Evolutionary conservation across 2,888 invertebrate species (phyloP), one percentile per base, ranked within the genome.

Genomic region (Zelleria hepariella): DNA sequence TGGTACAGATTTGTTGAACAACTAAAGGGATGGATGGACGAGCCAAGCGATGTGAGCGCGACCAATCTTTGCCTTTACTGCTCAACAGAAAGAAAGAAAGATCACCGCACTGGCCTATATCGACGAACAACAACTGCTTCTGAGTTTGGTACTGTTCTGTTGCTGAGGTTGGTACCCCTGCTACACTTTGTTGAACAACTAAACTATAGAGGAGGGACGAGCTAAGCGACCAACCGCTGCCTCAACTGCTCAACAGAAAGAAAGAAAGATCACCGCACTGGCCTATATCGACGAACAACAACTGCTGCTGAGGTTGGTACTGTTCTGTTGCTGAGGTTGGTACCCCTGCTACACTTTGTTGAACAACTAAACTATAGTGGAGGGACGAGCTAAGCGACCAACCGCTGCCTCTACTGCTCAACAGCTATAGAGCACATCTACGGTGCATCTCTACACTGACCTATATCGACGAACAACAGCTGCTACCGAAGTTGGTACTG

Each of bases 231-330:
- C n/a, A n/a, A n/a, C n/a, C n/a, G n/a, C n/a, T n/a, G n/a, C n/a
- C n/a, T n/a, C n/a, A n/a, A n/a, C n/a, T n/a, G n/a, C n/a, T n/a
- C n/a, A n/a, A n/a, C n/a, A n/a, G n/a, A n/a, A n/a, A n/a, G n/a
- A n/a, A n/a, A n/a, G n/a, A n/a, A n/a, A 93, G 58, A 85, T 96
- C 68, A 93, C 92, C 66, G 85, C 91, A 59, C 75, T 96, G 58
- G 89, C 91, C 26, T 94, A 92, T 73, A 89, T 95, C 61, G 91
- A 93, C 65, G 89, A 91, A 58, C 86, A 91, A 23, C 82, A 91
- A 69, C 90, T 95, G 15, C 73, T 96, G 60, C 82, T 95, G 65
- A 94, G 92, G 94, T n/a, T n/a, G n/a, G n/a, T n/a, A n/a, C n/a
- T n/a, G n/a, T n/a, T n/a, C n/a, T n/a, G n/a, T n/a, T n/a, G n/a